These are phyloP conservation scores for Coecobrya sp. DNA, from an alignment of 2,888 invertebrate genomes.

Conservation along the genomic window DNA sequence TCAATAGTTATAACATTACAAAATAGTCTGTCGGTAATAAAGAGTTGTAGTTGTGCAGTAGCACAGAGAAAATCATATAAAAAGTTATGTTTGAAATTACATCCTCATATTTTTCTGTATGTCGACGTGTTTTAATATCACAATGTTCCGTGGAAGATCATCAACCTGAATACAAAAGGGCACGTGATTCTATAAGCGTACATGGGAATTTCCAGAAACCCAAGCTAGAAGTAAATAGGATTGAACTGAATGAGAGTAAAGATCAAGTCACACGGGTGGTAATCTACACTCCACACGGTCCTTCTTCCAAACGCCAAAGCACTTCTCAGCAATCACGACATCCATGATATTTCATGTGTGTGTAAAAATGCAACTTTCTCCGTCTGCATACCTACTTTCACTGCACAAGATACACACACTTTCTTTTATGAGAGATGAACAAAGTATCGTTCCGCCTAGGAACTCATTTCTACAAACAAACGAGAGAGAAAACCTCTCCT, in stretches of 20 bases:
- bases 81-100: not conserved
- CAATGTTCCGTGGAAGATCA: slow-evolving; percentile 47
- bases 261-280: slow-evolving; percentile 10
- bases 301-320: not conserved
- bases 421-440: not conserved
- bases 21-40: too few relatives aligned
- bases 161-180: not conserved
- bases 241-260: not conserved
- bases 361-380: not conserved
- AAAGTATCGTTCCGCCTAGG: not conserved
- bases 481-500: not conserved
- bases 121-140: slow-evolving; percentile 33
- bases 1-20: slow-evolving; percentile 3
- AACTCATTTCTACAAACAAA: not conserved
- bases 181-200: not conserved
- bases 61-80: too few relatives aligned
- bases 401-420: not conserved
- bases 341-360: not conserved
- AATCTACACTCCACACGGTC: not conserved
- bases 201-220: not conserved
- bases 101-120: not conserved
- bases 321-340: slow-evolving; percentile 18
- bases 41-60: too few relatives aligned
- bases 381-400: not conserved
- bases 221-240: not conserved